Conservation (phyloP, 2,113 vertebrate genomes). For the Elgaria multicarinata region DNA sequence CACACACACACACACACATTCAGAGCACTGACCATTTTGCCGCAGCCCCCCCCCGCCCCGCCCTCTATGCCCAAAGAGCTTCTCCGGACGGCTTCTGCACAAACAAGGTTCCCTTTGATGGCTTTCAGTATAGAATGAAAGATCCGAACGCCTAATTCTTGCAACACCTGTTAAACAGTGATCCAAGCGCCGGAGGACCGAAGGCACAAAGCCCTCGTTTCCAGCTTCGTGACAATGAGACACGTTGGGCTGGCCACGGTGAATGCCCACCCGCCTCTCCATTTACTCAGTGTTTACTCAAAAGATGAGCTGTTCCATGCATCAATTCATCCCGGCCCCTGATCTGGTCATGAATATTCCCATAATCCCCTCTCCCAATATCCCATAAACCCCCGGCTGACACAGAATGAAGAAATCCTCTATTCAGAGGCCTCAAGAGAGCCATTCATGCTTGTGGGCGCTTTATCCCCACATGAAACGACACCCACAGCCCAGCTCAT, state of each 20-base stretch:
- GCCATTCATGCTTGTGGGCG: slow-evolving; percentile 82
- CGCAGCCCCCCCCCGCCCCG: rapidly evolving
- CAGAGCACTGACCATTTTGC: not conserved
- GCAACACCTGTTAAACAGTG: slow-evolving; percentile 27
- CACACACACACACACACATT: not conserved
- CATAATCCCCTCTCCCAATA: slow-evolving; percentile 89
- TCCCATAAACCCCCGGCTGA: slow-evolving; percentile 79
- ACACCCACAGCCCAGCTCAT: slow-evolving; percentile 78
- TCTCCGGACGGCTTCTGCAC: slow-evolving; percentile 12
- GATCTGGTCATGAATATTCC: slow-evolving; percentile 96
- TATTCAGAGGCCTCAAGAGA: slow-evolving; percentile 63
- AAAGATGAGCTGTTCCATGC: slow-evolving; percentile 93
- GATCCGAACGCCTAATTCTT: slow-evolving; percentile 1
- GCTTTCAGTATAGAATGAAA: not conserved
- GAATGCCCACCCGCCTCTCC: slow-evolving; percentile 71
- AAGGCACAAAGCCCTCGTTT: slow-evolving; percentile 46
- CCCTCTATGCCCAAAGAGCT: not conserved
- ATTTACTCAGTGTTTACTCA: slow-evolving; percentile 91
- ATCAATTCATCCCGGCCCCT: slow-evolving; percentile 87
- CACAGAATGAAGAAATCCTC: slow-evolving; percentile 71
- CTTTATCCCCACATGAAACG: slow-evolving; percentile 91
- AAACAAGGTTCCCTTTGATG: not conserved
- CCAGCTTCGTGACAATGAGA: slow-evolving; percentile 51
- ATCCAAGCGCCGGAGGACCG: slow-evolving; percentile 44
- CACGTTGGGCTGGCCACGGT: slow-evolving; percentile 39